phyloP scores from a whole-genome alignment of 2,797 vertebrate genomes.

The Epinephelus awoara region DNA sequence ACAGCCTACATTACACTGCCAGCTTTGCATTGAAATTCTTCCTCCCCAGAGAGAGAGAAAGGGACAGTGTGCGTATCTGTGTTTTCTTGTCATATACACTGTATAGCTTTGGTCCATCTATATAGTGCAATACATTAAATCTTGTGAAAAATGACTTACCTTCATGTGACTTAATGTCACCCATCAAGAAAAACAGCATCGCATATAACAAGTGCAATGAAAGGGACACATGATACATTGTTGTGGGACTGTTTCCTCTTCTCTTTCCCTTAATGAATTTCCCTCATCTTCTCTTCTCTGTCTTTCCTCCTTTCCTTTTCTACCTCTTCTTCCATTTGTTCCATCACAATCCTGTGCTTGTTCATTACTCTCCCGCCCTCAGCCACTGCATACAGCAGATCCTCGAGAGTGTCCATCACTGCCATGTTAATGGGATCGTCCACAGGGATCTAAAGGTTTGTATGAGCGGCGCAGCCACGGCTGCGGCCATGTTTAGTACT shows the following conservation, averaged over 20 bases:
- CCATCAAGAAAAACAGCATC: constrained; percentile 15
- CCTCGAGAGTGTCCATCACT: constrained; percentile 93
- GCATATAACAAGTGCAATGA: constrained; percentile 26
- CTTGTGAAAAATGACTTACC: constrained; percentile 21
- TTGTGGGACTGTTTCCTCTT: constrained; percentile 34
- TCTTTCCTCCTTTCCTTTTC: constrained; percentile 8
- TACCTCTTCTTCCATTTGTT: constrained; percentile 31
- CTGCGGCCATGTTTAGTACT: constrained; percentile 26
- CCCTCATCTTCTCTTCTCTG: background rate
- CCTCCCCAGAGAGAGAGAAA: constrained; percentile 39
- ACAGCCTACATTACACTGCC: constrained; percentile 53
- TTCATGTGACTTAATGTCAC: constrained; percentile 31
- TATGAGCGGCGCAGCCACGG: constrained; percentile 45
- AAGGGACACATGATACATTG: constrained; percentile 9
- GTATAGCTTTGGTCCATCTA: constrained; percentile 10
- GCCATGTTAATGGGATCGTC: constrained; percentile 92
- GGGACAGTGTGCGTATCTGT: constrained; percentile 1
- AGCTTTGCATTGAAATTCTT: constrained; percentile 55
- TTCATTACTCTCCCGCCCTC: constrained; percentile 66
- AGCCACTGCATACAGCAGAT: constrained; percentile 94
- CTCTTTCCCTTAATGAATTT: constrained; percentile 19
- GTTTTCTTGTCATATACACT: constrained; percentile 19
- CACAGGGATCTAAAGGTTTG: constrained; percentile 93
- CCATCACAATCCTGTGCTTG: constrained; percentile 27
- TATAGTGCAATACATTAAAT: constrained; percentile 23